These are phyloP conservation scores for Leptinotarsa undecemlineata DNA, from an alignment of 1,140 invertebrate genomes.

Conservation along the genomic window DNA sequence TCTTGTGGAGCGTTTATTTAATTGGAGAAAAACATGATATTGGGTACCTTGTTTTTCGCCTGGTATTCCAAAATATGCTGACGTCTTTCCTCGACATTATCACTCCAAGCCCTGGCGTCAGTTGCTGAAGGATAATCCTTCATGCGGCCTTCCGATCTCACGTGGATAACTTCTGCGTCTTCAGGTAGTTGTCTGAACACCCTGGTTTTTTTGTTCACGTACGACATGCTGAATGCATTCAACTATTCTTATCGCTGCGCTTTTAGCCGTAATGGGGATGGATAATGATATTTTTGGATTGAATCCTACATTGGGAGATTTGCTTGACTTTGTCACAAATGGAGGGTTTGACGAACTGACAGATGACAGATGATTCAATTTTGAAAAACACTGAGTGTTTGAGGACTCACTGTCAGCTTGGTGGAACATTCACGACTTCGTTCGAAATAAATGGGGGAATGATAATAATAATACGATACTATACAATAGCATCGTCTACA, in stretches of 20 bases:
- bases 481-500: too few species aligned
- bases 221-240: constrained; percentile 37
- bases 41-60: constrained; percentile 22
- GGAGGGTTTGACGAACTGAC: background rate
- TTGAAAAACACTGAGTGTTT: background rate
- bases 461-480: too few species aligned
- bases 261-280: background rate
- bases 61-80: constrained; percentile 49
- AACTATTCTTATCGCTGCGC: background rate
- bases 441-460: too few species aligned
- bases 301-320: constrained; percentile 8
- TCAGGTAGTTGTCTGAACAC: constrained; percentile 38
- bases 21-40: constrained; percentile 6
- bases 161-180: constrained; percentile 32
- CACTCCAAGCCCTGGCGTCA: constrained; percentile 48
- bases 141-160: constrained; percentile 47
- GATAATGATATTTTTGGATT: constrained; percentile 7
- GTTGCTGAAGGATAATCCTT: constrained; percentile 48
- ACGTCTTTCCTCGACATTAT: constrained; percentile 43
- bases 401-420: too few species aligned
- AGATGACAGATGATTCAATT: background rate
- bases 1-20: too few species aligned
- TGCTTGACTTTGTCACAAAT: background rate
- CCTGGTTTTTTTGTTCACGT: constrained; percentile 42
- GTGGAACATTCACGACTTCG: too few species aligned